Evolutionary conservation across 2,888 invertebrate species (phyloP).

Genomic region (Atethmia centrago): DNA sequence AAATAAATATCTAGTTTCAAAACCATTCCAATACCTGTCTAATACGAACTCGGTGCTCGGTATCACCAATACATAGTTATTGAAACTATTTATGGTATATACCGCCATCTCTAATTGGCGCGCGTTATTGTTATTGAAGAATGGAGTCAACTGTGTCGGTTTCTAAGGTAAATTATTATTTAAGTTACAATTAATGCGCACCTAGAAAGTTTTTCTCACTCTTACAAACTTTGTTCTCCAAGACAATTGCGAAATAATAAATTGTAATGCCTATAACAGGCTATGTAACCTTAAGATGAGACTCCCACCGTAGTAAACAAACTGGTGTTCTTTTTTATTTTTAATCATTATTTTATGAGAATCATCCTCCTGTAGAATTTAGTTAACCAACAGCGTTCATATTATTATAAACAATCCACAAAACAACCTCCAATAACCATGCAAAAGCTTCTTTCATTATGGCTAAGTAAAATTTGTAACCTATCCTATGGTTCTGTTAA

Average conservation of each 20-base stretch:
- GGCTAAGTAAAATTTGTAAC: not conserved
- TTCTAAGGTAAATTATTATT: slow-evolving; percentile 71
- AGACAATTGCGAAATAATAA: not conserved
- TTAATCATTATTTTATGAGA: not conserved
- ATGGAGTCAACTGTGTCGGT: slow-evolving; percentile 76
- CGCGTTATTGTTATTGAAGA: slow-evolving; percentile 28
- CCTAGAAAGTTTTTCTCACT: not conserved
- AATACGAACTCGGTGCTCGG: too few species aligned
- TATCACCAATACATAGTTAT: too few species aligned
- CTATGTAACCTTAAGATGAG: not conserved
- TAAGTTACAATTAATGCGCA: not conserved
- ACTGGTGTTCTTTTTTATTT: not conserved
- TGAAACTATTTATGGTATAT: too few species aligned
- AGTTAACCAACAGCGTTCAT: not conserved
- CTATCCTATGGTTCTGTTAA: not conserved
- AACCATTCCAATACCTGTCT: too few species aligned
- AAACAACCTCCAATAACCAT: not conserved
- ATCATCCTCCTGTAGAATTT: not conserved
- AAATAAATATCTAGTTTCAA: too few species aligned
- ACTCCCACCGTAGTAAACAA: not conserved
- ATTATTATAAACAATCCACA: not conserved
- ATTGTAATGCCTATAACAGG: too few species aligned
- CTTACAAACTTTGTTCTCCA: not conserved
- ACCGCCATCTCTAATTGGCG: too few species aligned
- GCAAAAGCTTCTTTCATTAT: not conserved